Evolutionary conservation across 2,797 vertebrate species (phyloP), one percentile per base, ranked within the genome.

Genomic region (Argyrosomus regius): DNA sequence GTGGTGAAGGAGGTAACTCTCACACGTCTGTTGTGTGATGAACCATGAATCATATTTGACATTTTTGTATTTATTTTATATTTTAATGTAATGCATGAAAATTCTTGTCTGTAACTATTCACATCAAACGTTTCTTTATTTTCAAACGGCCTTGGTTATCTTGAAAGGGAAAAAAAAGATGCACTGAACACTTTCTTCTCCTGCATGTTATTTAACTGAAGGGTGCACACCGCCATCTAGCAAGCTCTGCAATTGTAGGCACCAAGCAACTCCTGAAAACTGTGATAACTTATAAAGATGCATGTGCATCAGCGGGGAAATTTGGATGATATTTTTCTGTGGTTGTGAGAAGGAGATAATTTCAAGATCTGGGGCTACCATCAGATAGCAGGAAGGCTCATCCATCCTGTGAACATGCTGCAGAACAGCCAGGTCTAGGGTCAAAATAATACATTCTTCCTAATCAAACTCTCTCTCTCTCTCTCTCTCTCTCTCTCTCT

Each of bases 341-440:
- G 41, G 66, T 72, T 20, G 31, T 45, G 16, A 49, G 41, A 43
- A 59, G 16, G 49, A 49, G 46, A 53, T 61, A 2, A 45, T 60
- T 49, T 45, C 20, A 58, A 46, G 60, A 62, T 58, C 8, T 3
- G 0, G 8, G 45, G 6, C 56, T 77, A 45, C 48, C 14, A 39
- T 69, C 22, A 67, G 57, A 70, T 35, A 48, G 24, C 35, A 46
- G 48, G 22, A 54, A 65, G 35, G 20, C 61, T 75, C 60, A 52
- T 80, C 60, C 64, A 75, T 81, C 63, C 39, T 69, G 26, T 57
- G 18, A 77, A 66, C 41, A 56, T 50, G 48, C 43, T 72, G 72
- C 35, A 77, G 20, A 64, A 54, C 22, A 54, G 48, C n/a, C 56
- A 46, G 45, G 58, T 69, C 79, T 6, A 3, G 3, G 60, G 72